phyloP scores from a whole-genome alignment of 2,888 invertebrate genomes.

The Dasysyrphus albostriatus region DNA sequence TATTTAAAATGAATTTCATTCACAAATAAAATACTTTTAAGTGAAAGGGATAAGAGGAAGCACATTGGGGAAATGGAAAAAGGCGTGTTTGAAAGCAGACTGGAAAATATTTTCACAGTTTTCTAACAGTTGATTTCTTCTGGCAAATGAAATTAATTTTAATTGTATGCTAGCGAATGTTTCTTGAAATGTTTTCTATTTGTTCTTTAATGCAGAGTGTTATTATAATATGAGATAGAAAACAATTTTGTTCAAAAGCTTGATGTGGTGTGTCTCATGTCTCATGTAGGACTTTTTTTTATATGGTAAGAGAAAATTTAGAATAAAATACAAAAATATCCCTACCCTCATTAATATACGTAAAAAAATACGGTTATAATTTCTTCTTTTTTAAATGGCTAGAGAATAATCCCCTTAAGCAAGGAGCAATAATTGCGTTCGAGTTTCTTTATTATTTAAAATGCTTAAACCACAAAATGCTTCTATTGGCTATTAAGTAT shows the following conservation, averaged over 20 bases:
- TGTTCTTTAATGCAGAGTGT: background rate
- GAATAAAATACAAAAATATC: background rate
- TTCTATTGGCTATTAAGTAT: too few species aligned
- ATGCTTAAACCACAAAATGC: too few species aligned
- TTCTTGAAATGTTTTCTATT: background rate
- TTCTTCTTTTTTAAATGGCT: too few species aligned
- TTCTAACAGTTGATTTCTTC: constrained; percentile 8
- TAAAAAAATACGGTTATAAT: too few species aligned
- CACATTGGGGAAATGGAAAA: background rate
- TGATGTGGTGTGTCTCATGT: background rate
- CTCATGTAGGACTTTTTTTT: background rate
- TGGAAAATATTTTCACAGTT: background rate
- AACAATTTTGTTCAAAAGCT: background rate
- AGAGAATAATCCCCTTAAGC: too few species aligned
- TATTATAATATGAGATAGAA: background rate
- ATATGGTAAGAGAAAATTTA: too few species aligned
- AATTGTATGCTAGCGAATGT: constrained; percentile 10
- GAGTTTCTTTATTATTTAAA: too few species aligned
- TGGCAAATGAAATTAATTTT: background rate
- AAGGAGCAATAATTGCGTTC: too few species aligned
- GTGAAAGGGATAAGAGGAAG: background rate
- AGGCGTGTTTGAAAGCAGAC: too few species aligned
- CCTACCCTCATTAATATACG: too few species aligned
- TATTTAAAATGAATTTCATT: constrained; percentile 1
- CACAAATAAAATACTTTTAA: background rate